Conservation (phyloP, 1,140 invertebrate genomes). For the Magallana angulata region DNA sequence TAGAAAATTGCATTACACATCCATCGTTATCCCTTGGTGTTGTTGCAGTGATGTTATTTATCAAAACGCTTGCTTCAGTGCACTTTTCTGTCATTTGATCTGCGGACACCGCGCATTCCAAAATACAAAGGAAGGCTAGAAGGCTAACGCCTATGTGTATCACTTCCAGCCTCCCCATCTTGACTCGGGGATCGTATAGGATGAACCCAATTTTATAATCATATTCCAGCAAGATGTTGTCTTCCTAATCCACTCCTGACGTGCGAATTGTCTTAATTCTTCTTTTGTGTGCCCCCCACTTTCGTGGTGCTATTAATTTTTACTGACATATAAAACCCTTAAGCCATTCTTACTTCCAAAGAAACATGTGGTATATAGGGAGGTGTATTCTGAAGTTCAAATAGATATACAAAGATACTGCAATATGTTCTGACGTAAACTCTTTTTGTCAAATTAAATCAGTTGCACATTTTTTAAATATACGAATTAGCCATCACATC, state of each 20-base stretch:
- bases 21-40: not conserved
- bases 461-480: not conserved
- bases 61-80: not conserved
- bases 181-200: not conserved
- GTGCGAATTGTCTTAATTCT: conserved; percentile 8
- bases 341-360: no score
- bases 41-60: not conserved
- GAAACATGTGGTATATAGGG: not conserved
- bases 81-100: not conserved
- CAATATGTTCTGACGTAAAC: not conserved
- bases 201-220: not conserved
- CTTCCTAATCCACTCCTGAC: conserved; percentile 24
- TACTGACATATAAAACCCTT: conserved; percentile 1
- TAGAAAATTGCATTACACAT: conserved; percentile 18
- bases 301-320: not conserved
- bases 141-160: not conserved
- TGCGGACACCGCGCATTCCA: not conserved
- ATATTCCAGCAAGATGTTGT: conserved; percentile 25
- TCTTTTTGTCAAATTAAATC: not conserved
- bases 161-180: conserved; percentile 1
- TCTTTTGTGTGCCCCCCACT: not conserved
- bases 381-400: not conserved
- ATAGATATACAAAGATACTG: not conserved
- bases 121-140: not conserved
- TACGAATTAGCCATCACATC: no score